A percentile compares a stretch with the other conserved stretches of the same genome.
These are phyloP conservation scores for Nomada ferruginata DNA, from an alignment of 2,888 invertebrate species.

Conservation along the genomic window DNA sequence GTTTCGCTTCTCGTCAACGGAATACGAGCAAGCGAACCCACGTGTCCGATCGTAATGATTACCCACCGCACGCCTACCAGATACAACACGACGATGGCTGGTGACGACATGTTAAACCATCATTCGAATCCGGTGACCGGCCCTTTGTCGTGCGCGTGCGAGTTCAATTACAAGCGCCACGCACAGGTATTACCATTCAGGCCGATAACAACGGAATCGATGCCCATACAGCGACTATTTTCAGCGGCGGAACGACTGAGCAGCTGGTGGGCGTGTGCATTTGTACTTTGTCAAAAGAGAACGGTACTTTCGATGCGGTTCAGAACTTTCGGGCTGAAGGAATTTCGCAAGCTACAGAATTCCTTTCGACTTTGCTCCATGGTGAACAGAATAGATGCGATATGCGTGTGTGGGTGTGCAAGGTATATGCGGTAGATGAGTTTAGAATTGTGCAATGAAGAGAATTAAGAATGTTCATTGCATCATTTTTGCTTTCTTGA, in stretches of 20 bases:
- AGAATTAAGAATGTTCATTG: too few relatives aligned
- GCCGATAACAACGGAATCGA: constrained; percentile 44
- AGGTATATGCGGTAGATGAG: too few relatives aligned
- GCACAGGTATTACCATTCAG: constrained; percentile 59
- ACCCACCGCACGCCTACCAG: constrained; percentile 59
- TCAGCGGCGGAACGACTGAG: neutral
- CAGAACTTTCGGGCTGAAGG: too few relatives aligned
- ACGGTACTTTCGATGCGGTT: too few relatives aligned
- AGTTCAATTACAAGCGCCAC: constrained; percentile 71
- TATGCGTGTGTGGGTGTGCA: too few relatives aligned
- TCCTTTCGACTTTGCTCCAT: too few relatives aligned
- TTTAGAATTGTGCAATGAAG: too few relatives aligned
- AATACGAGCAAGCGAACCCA: constrained; percentile 28
- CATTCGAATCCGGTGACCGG: constrained; percentile 67
- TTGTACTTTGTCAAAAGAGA: neutral
- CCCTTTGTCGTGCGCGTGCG: constrained; percentile 64
- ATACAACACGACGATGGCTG: constrained; percentile 64
- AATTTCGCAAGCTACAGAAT: too few relatives aligned
- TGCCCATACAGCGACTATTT: constrained; percentile 26
- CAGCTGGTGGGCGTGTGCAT: neutral
- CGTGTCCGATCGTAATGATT: constrained; percentile 68
- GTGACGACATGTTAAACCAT: constrained; percentile 74
- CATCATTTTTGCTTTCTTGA: too few relatives aligned
- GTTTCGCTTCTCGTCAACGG: constrained; percentile 27
- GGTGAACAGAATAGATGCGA: too few relatives aligned